Conservation (phyloP, 2,888 invertebrate species). For the Agelastica alni region DNA sequence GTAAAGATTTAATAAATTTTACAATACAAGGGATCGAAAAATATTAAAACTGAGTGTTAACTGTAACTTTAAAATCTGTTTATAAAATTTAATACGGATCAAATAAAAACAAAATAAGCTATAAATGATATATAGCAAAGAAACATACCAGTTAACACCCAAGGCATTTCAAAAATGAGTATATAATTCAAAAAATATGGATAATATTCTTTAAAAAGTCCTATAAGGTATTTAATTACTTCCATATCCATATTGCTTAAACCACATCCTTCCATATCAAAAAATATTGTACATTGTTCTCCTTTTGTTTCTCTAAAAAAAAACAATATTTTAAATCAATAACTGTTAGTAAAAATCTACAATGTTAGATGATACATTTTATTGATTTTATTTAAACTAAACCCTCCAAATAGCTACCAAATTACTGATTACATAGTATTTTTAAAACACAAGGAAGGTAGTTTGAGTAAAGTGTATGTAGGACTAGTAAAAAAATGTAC, state of each 20-base stretch:
- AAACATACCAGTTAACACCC: constrained; percentile 80
- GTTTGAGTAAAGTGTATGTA: too few species aligned
- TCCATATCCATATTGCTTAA: constrained; percentile 91
- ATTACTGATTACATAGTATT: too few species aligned
- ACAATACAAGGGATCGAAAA: neutral
- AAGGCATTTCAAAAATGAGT: constrained; percentile 91
- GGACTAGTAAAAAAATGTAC: too few species aligned
- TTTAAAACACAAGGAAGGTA: too few species aligned
- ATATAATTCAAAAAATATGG: constrained; percentile 88
- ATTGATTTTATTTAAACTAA: too few species aligned
- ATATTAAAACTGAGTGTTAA: neutral
- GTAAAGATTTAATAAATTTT: neutral
- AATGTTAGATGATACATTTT: too few species aligned
- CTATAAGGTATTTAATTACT: constrained; percentile 83
- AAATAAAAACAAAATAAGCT: neutral
- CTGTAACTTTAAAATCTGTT: too few species aligned
- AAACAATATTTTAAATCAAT: too few species aligned
- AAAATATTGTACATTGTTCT: constrained; percentile 79
- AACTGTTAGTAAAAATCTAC: too few species aligned
- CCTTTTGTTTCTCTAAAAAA: constrained; percentile 69
- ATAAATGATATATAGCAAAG: too few species aligned
- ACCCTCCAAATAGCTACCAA: too few species aligned
- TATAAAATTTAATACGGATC: too few species aligned
- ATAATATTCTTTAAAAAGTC: constrained; percentile 85
- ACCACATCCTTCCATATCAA: constrained; percentile 89